phyloP scores from a whole-genome alignment of 2,113 vertebrate species.

The Paedocypris sp. region DNA sequence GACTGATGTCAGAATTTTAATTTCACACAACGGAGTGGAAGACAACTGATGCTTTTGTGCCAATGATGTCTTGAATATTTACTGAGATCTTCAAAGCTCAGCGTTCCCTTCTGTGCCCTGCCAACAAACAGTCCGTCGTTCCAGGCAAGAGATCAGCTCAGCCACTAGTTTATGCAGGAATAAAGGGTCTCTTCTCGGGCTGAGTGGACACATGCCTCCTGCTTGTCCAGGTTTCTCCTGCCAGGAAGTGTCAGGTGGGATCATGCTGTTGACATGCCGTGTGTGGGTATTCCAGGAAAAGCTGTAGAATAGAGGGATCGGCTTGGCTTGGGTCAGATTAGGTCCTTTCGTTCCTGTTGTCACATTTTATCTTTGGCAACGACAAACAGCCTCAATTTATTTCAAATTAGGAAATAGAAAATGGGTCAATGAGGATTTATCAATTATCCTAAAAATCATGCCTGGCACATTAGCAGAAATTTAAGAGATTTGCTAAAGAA shows the following conservation, averaged over 20 bases:
- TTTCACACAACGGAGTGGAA: background rate
- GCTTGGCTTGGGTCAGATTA: background rate
- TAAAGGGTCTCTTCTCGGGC: background rate
- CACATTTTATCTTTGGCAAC: background rate
- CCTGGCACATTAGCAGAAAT: too few relatives aligned
- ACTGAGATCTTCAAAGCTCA: background rate
- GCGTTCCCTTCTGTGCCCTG: background rate
- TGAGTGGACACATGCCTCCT: background rate
- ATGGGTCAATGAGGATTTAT: too few relatives aligned
- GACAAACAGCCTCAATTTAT: too few relatives aligned
- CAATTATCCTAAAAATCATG: too few relatives aligned
- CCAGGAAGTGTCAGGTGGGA: background rate
- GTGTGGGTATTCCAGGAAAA: background rate
- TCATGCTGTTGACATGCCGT: background rate
- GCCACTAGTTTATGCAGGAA: background rate
- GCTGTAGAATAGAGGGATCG: background rate
- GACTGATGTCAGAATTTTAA: background rate
- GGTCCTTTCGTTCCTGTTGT: background rate
- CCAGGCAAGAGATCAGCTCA: background rate
- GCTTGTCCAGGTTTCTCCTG: background rate
- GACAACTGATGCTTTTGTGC: background rate
- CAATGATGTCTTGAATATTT: slow-evolving; percentile 5
- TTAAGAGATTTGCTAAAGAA: too few relatives aligned
- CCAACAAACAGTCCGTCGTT: slow-evolving; percentile 8
- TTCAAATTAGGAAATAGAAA: too few relatives aligned